Conservation (phyloP, 2,113 vertebrate genomes). For the Tonatia bakeri region DNA sequence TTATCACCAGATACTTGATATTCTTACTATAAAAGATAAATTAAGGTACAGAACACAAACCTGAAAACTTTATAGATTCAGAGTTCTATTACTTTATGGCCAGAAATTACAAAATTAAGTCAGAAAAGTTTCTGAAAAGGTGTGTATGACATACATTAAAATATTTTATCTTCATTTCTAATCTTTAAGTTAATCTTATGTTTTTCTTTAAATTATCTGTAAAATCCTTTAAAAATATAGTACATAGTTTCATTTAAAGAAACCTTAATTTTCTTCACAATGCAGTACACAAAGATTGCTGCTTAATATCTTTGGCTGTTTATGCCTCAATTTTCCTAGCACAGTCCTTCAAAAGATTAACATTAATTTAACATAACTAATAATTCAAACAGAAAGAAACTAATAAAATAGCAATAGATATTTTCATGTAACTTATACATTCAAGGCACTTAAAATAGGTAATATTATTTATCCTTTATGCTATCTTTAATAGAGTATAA, state of each 20-base stretch:
- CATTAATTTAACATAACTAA: slow-evolving; percentile 9
- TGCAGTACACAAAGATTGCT: not conserved
- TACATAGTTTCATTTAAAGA: not conserved
- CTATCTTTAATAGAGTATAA: not conserved
- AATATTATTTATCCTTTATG: not conserved
- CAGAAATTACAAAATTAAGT: slow-evolving; percentile 37
- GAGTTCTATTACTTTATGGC: not conserved
- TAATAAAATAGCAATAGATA: slow-evolving; percentile 23
- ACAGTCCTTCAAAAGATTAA: not conserved
- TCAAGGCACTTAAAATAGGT: not conserved
- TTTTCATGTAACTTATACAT: not conserved
- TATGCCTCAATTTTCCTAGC: not conserved
- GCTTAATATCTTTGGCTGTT: not conserved
- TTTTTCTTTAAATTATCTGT: not conserved
- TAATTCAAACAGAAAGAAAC: not conserved
- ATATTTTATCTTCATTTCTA: slow-evolving; percentile 4
- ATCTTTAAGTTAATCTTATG: not conserved
- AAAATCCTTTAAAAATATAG: not conserved
- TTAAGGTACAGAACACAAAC: slow-evolving; percentile 15
- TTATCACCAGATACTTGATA: slow-evolving; percentile 7
- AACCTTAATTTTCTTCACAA: not conserved
- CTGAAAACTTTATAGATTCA: slow-evolving; percentile 15
- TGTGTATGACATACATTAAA: not conserved
- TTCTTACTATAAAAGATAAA: not conserved
- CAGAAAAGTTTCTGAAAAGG: not conserved